Percentiles rank a stretch among this genome's conserved stretches.
These are phyloP conservation scores for Hippocampus zosterae DNA, from an alignment of 2,113 vertebrate genomes.

Conservation along the genomic window DNA sequence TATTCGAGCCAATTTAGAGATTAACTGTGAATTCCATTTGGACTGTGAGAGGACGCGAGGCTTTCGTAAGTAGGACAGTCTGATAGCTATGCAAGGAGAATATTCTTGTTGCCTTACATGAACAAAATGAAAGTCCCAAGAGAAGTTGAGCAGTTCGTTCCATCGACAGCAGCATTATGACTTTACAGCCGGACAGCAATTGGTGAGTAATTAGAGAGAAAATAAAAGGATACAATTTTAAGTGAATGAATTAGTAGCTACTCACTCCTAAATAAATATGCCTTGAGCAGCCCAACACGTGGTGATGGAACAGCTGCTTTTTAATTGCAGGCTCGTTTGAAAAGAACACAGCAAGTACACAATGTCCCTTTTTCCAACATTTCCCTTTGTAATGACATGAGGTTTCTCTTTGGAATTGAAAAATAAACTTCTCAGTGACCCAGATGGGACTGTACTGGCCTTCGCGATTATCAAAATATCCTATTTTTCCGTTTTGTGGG, in stretches of 20 bases:
- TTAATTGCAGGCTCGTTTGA: conserved; percentile 43
- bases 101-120: conserved; percentile 21
- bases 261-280: conserved; percentile 45
- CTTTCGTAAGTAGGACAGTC: conserved; percentile 3
- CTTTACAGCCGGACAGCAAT: conserved; percentile 63
- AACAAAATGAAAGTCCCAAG: conserved; percentile 27
- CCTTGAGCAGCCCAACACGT: conserved; percentile 42
- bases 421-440: conserved; percentile 43
- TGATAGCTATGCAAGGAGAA: conserved; percentile 8
- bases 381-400: conserved; percentile 42
- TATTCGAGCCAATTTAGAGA: conserved; percentile 17
- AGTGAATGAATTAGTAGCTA: conserved; percentile 62
- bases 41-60: conserved; percentile 19
- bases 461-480: conserved; percentile 37
- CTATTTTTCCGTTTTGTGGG: conserved; percentile 24
- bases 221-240: conserved; percentile 59
- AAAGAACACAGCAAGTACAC: conserved; percentile 42
- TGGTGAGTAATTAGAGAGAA: conserved; percentile 60
- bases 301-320: conserved; percentile 49
- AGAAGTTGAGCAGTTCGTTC: conserved; percentile 19
- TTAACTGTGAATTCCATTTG: conserved; percentile 28
- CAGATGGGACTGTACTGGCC: conserved; percentile 46
- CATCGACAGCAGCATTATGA: conserved; percentile 46
- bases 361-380: conserved; percentile 39
- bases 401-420: conserved; percentile 30